A percentile compares a stretch with the other conserved stretches of the same genome.
Evolutionary conservation across 2,797 vertebrate genomes (phyloP).

Genomic region (Pseudochirops cupreus): DNA sequence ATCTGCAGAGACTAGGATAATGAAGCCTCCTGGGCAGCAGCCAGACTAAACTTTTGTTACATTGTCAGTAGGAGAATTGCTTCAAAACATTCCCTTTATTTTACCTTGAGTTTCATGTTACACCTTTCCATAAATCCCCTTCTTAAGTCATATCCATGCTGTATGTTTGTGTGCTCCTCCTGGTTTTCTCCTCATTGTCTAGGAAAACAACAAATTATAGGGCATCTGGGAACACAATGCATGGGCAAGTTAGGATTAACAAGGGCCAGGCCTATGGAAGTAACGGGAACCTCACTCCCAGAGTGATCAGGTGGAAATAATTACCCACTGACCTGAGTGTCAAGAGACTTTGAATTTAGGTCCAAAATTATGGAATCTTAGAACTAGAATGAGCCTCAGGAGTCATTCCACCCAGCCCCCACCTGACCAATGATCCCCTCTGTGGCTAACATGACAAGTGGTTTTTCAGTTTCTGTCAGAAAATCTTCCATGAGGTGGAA

Average conservation of each 20-base stretch:
- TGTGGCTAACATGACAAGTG: neutral
- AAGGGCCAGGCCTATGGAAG: neutral
- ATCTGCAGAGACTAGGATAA: constrained; percentile 69
- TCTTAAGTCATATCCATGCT: constrained; percentile 12
- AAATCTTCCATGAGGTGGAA: neutral
- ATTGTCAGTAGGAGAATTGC: constrained; percentile 47
- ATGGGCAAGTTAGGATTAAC: neutral
- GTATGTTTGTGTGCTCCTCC: constrained; percentile 20
- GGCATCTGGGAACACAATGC: constrained; percentile 53
- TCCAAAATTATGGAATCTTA: neutral
- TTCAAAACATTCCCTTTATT: constrained; percentile 68
- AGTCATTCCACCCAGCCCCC: neutral
- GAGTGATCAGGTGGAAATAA: neutral
- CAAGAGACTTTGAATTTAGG: neutral
- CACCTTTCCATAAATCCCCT: constrained; percentile 47
- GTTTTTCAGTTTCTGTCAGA: neutral
- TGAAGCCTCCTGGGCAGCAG: constrained; percentile 67
- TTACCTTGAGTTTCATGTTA: constrained; percentile 64
- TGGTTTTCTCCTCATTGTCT: constrained; percentile 35
- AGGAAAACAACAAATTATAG: constrained; percentile 20
- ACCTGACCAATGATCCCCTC: neutral
- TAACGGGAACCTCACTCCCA: neutral
- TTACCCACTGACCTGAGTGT: neutral
- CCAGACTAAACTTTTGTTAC: constrained; percentile 65
- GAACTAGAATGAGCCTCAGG: neutral